Evolutionary conservation across 2,113 vertebrate species (phyloP).

Genomic region (Ornithorhynchus anatinus): DNA sequence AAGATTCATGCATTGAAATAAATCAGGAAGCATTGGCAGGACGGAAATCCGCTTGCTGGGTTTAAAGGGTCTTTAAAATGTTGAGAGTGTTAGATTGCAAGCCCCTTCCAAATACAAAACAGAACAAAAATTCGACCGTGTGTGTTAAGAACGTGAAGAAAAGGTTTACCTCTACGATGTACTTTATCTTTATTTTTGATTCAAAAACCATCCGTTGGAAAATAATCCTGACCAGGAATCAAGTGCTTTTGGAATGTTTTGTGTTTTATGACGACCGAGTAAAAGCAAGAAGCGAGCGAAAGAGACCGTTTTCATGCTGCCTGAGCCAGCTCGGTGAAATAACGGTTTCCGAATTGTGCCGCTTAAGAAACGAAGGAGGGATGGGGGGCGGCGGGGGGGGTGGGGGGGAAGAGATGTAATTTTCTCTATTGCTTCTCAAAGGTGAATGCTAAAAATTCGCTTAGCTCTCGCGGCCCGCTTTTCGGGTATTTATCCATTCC

Average conservation of each 20-base stretch:
- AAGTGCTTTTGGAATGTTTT: conserved; percentile 4
- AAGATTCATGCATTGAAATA: conserved; percentile 61
- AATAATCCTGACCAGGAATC: neutral
- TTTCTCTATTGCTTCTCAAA: conserved; percentile 4
- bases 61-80: conserved; percentile 41
- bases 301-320: neutral
- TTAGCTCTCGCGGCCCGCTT: neutral
- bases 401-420: neutral
- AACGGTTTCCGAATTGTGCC: neutral
- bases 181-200: conserved; percentile 25
- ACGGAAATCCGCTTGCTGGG: conserved; percentile 60
- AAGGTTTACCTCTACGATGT: conserved; percentile 33
- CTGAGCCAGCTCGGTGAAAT: neutral
- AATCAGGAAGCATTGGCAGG: conserved; percentile 60
- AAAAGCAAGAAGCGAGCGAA: neutral
- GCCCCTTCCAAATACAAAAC: conserved; percentile 47
- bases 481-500: conserved; percentile 14
- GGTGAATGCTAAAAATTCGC: conserved; percentile 11
- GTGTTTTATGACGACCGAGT: neutral
- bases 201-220: conserved; percentile 19
- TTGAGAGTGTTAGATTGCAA: conserved; percentile 39
- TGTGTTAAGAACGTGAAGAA: conserved; percentile 41
- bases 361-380: too few species aligned
- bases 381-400: too few species aligned
- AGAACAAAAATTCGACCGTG: conserved; percentile 52